phyloP scores from a whole-genome alignment of 53 echinoderm and acorn worm species.

The Temnopleurus reevesii region DNA sequence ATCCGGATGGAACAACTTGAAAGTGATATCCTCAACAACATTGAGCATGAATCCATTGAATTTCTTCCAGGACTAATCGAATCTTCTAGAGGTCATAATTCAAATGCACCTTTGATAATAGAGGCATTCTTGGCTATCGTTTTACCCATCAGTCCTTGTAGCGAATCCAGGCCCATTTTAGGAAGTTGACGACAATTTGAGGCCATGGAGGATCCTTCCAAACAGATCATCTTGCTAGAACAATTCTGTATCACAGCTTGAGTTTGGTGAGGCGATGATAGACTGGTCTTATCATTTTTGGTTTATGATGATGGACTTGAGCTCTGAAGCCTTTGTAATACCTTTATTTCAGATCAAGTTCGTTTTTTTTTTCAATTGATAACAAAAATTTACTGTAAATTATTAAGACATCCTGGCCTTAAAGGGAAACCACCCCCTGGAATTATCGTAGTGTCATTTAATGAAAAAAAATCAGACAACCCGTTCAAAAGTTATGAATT shows the following conservation, averaged over 20 bases:
- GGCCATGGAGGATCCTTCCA: not conserved
- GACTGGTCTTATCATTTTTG: not conserved
- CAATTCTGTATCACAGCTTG: not conserved
- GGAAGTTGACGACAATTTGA: slow-evolving; percentile 9
- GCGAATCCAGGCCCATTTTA: not conserved
- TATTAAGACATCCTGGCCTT: too few species aligned
- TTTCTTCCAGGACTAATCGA: not conserved
- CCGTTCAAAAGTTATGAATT: too few species aligned
- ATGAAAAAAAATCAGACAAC: too few species aligned
- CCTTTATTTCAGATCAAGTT: too few species aligned
- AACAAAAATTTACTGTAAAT: too few species aligned
- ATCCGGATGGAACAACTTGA: not conserved
- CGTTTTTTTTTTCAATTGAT: too few species aligned
- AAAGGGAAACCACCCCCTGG: too few species aligned
- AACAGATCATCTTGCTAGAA: not conserved
- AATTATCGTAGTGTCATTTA: too few species aligned
- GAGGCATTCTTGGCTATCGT: not conserved
- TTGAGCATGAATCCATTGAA: not conserved
- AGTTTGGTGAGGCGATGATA: not conserved
- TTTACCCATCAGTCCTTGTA: not conserved
- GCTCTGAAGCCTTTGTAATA: too few species aligned
- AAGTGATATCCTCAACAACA: not conserved
- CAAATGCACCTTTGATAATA: not conserved
- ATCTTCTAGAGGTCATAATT: not conserved
- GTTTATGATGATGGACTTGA: not conserved